Conservation (phyloP, 2,113 vertebrate genomes). For the Oncorhynchus mykiss region DNA sequence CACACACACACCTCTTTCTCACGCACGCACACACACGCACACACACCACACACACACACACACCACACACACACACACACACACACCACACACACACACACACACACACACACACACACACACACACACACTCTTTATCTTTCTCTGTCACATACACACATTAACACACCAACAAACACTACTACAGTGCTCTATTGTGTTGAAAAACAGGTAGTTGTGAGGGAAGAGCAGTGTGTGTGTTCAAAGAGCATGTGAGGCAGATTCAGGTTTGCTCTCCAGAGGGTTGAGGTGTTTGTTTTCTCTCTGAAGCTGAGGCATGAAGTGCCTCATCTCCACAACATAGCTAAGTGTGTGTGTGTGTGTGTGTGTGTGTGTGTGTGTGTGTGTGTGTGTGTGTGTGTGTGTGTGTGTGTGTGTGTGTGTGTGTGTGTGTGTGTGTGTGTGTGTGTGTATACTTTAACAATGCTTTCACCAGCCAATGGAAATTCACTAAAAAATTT, state of each 20-base stretch:
- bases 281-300: slow-evolving; percentile 64
- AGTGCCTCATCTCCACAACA: slow-evolving; percentile 59
- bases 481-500: too few relatives aligned
- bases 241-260: slow-evolving; percentile 64
- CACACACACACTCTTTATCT: slow-evolving; percentile 11
- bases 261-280: slow-evolving; percentile 72
- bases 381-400: too few relatives aligned
- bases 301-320: slow-evolving; percentile 60
- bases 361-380: too few relatives aligned
- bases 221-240: background rate
- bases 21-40: slow-evolving; percentile 35
- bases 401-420: too few relatives aligned
- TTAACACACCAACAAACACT: background rate
- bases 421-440: background rate
- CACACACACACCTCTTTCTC: slow-evolving; percentile 4
- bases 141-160: background rate
- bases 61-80: slow-evolving; percentile 24
- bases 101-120: slow-evolving; percentile 7
- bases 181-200: background rate
- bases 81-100: slow-evolving; percentile 19
- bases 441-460: background rate
- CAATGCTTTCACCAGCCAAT: background rate
- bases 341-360: too few relatives aligned
- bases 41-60: slow-evolving; percentile 20
- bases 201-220: background rate